These are phyloP conservation scores for Apotomis turbidana DNA, from an alignment of 2,888 invertebrate species.

Conservation along the genomic window DNA sequence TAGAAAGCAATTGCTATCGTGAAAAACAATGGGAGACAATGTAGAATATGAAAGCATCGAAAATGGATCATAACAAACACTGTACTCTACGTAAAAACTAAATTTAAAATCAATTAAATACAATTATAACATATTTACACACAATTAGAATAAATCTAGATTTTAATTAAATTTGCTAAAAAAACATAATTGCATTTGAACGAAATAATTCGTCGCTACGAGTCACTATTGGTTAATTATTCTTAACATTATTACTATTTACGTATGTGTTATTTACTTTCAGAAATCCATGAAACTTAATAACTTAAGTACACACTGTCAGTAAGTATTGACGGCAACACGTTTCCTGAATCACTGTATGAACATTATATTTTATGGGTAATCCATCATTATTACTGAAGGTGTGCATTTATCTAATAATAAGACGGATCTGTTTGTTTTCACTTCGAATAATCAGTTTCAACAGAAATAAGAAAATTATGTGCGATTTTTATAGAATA, in stretches of 20 bases:
- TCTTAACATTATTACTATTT: slow-evolving; percentile 78
- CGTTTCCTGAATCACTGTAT: slow-evolving; percentile 5
- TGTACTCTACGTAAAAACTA: slow-evolving; percentile 32
- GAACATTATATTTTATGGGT: not conserved
- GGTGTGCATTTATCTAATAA: slow-evolving; percentile 44
- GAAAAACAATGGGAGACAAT: slow-evolving; percentile 39
- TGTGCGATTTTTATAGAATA: slow-evolving; percentile 48
- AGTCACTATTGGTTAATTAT: slow-evolving; percentile 76
- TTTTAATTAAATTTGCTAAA: slow-evolving; percentile 76
- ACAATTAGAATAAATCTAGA: slow-evolving; percentile 52
- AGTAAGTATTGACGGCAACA: slow-evolving; percentile 22
- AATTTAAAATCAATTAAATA: slow-evolving; percentile 62
- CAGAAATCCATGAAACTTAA: slow-evolving; percentile 74
- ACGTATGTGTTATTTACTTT: slow-evolving; percentile 78
- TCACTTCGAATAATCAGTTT: slow-evolving; percentile 49
- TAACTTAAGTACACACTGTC: slow-evolving; percentile 19
- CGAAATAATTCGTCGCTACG: slow-evolving; percentile 74
- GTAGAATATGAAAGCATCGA: slow-evolving; percentile 47
- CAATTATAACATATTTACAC: slow-evolving; percentile 79
- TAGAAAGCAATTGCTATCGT: slow-evolving; percentile 50
- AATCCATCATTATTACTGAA: slow-evolving; percentile 14
- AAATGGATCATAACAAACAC: slow-evolving; percentile 40
- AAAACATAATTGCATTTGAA: slow-evolving; percentile 70
- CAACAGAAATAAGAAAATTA: slow-evolving; percentile 45
- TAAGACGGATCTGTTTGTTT: slow-evolving; percentile 75